These are phyloP conservation scores for Fulica atra DNA, from an alignment of 2,113 vertebrate genomes.

Conservation along the genomic window DNA sequence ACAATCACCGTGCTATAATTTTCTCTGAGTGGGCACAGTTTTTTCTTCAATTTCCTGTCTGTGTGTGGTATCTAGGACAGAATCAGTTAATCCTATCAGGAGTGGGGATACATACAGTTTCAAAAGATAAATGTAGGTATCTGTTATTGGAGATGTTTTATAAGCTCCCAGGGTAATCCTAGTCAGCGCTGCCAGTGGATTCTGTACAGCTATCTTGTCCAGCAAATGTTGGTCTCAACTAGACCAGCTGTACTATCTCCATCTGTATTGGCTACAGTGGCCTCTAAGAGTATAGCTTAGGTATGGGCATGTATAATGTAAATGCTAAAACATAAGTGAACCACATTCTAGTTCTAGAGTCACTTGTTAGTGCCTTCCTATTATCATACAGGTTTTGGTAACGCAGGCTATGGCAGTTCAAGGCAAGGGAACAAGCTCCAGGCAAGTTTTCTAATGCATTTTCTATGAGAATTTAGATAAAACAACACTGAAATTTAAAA, in stretches of 20 bases:
- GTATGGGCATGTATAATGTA: not conserved
- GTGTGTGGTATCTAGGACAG: not conserved
- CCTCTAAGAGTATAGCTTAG: not conserved
- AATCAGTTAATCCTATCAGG: not conserved
- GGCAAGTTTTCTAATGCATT: not conserved
- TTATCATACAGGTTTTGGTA: not conserved
- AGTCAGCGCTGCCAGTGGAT: not conserved
- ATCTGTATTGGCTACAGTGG: not conserved
- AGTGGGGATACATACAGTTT: not conserved
- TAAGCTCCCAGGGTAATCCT: not conserved
- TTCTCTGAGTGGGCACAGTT: not conserved
- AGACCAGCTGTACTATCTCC: not conserved
- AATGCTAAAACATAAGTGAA: not conserved
- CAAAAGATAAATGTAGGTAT: not conserved
- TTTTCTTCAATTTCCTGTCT: not conserved
- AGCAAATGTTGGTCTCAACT: not conserved
- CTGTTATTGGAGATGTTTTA: not conserved
- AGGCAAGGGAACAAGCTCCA: not conserved
- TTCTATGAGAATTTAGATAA: not conserved
- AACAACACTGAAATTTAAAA: not conserved
- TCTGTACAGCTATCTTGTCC: not conserved
- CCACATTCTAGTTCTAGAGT: not conserved
- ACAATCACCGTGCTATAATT: not conserved
- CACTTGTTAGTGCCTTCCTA: not conserved
- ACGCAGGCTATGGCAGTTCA: not conserved